Base-by-base conservation (phyloP, 1,140 invertebrate species). In the Drosophila simulans region DNA sequence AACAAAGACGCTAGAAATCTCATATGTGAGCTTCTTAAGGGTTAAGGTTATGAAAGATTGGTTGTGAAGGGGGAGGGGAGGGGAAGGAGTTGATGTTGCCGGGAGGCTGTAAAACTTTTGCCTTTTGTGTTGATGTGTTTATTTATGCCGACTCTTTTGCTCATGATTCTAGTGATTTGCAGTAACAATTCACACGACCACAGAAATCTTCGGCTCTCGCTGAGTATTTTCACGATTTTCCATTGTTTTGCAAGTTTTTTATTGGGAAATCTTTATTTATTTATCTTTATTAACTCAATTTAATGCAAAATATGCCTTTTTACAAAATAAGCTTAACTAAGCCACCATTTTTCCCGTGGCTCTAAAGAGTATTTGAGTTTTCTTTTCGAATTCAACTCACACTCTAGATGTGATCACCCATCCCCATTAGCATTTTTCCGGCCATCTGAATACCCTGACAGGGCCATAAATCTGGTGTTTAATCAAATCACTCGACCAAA, bases 91-190 rank as follows among this genome's bases (percentile, higher is more conserved):
- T 10, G 22, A 45, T n/a, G 64, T 40, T 37, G 55, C 62, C 39
- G 34, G 56, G 48, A 56, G 75, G 51, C 57, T 62, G 37, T 49
- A 83, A 86, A 86, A 86, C 49, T 88, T 86, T 82, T 66, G 65
- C 75, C 79, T 51, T 86, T 88, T 86, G 79, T 83, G 83, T 88
- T 86, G 83, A 86, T 86, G 83, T 86, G 79, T 88, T 86, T 86
- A 86, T 86, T 86, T 82, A 82, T 86, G 74, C 58, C 64, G 62
- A 56, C 57, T 69, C 63, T 17, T 68, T 65, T 13, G 63, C 54
- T 58, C 56, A 57, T 59, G 62, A 82, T 78, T 76, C 75, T 31
- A 72, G 83, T 88, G 83, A 86, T 86, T 85, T 63, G 31, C 37
- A 48, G n/a, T 39, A 58, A 34, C 48, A 72, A 66, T 79, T 77